These are phyloP conservation scores for Venustoraphidia nigricollis DNA, from an alignment of 2,888 invertebrate species.

Conservation along the genomic window DNA sequence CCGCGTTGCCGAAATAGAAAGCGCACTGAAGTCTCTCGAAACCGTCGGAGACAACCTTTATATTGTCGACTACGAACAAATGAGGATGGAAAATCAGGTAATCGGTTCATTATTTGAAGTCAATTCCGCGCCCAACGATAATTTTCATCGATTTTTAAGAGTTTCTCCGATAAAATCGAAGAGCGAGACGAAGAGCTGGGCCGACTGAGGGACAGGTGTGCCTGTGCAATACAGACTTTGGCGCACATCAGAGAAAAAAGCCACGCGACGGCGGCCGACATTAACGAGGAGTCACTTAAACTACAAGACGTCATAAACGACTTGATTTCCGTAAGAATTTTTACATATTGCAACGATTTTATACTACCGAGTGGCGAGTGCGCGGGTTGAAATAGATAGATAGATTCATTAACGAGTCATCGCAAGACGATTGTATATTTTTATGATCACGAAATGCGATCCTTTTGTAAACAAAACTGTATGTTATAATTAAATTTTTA, in stretches of 20 bases:
- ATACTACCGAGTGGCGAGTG: too few relatives aligned
- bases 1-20: conserved; percentile 20
- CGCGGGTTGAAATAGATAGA: too few relatives aligned
- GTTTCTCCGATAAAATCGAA: conserved; percentile 36
- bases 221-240: conserved; percentile 30
- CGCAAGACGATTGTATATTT: too few relatives aligned
- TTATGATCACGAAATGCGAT: too few relatives aligned
- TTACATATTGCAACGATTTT: neutral
- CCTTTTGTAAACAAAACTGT: too few relatives aligned
- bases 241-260: conserved; percentile 37
- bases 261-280: conserved; percentile 23
- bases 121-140: neutral
- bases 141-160: conserved; percentile 11
- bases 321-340: conserved; percentile 12
- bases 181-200: conserved; percentile 36
- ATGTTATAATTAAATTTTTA: too few relatives aligned
- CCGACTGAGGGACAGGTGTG: conserved; percentile 30
- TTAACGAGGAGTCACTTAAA: conserved; percentile 15
- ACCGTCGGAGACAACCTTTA: conserved; percentile 33
- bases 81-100: conserved; percentile 34
- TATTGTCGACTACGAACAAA: conserved; percentile 36
- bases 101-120: too few relatives aligned
- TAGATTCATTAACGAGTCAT: too few relatives aligned
- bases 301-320: conserved; percentile 13
- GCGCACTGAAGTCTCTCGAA: conserved; percentile 22